Conservation (phyloP, 2,888 invertebrate species). For the Glyphotaelius pellucidus region DNA sequence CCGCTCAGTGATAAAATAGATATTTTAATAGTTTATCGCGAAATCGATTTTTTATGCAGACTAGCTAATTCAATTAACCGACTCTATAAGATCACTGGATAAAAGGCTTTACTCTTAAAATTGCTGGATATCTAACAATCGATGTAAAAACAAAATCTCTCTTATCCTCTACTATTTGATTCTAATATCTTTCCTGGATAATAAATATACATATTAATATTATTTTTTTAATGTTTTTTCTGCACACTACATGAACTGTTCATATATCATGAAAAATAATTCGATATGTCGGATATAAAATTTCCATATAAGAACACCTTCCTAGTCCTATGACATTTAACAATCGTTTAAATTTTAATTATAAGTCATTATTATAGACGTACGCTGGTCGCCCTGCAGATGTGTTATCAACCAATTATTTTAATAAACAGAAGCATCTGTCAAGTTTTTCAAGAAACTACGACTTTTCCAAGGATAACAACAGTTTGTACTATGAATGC, state of each 20-base stretch:
- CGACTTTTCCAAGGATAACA: constrained; percentile 63
- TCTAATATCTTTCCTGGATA: not conserved
- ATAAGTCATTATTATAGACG: constrained; percentile 28
- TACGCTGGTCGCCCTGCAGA: constrained; percentile 50
- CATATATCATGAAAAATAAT: not conserved
- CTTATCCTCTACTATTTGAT: not conserved
- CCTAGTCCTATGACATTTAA: constrained; percentile 61
- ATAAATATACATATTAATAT: no score
- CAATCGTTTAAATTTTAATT: constrained; percentile 47
- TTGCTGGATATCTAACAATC: not conserved
- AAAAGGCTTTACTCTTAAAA: not conserved
- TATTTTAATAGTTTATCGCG: not conserved
- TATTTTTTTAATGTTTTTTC: not conserved
- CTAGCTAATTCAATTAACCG: not conserved
- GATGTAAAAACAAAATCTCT: not conserved
- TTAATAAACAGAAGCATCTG: constrained; percentile 59
- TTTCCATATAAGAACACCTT: constrained; percentile 44
- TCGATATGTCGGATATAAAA: not conserved
- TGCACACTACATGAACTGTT: not conserved
- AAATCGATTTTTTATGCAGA: not conserved
- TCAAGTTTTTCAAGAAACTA: constrained; percentile 48
- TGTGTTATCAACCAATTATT: constrained; percentile 57
- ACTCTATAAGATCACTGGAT: not conserved
- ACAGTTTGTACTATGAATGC: constrained; percentile 50
- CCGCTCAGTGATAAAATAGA: not conserved